Base-by-base conservation (phyloP, 2,888 invertebrate genomes). In the Drosophila bunnanda region DNA sequence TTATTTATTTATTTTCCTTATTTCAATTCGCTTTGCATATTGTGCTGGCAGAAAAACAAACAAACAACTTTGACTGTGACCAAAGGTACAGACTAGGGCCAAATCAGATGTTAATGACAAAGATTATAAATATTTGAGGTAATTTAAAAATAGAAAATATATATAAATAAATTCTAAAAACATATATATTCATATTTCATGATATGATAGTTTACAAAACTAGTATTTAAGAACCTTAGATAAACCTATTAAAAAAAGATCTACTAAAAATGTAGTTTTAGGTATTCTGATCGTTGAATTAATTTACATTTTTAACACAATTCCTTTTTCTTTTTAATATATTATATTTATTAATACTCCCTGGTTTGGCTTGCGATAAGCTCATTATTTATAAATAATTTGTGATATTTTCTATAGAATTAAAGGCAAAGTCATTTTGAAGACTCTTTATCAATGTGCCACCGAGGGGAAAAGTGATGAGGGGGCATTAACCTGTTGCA, bases 51-150 rank as follows among this genome's bases (percentile, higher is more conserved):
- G 34, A 61, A 70, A 62, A 46, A 69, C 48, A 69, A 75, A 80
- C 60, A 84, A 68, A 41, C 48, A 48, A 64, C 72, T 71, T 57
- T 69, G 76, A 69, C 55, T 64, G 65, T 68, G 64, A 66, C 69
- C 64, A 64, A 48, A 20, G 48, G 48, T 39, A 39, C 4, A 5
- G 7, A 20, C 32, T 32, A 32, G 48, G 30, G 20, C 30, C 20
- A 25, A 60, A 17, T 39, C 30, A 57, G 39, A 13, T 32, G 39
- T 54, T 56, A 22, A 25, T 60, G 25, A 34, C 41, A 17, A 41
- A 41, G 20, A 22, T 32, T 52, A 50, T 5, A 32, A 32, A 56
- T 59, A 30, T 56, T 56, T 25, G 13, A 8, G 7, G 22, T 25
- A 4, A 7, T 36, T 15, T 50, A 20, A 34, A 10, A 9, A 20